These are phyloP conservation scores for Tortrix viridana DNA, from an alignment of 2,888 invertebrate genomes.

Conservation along the genomic window DNA sequence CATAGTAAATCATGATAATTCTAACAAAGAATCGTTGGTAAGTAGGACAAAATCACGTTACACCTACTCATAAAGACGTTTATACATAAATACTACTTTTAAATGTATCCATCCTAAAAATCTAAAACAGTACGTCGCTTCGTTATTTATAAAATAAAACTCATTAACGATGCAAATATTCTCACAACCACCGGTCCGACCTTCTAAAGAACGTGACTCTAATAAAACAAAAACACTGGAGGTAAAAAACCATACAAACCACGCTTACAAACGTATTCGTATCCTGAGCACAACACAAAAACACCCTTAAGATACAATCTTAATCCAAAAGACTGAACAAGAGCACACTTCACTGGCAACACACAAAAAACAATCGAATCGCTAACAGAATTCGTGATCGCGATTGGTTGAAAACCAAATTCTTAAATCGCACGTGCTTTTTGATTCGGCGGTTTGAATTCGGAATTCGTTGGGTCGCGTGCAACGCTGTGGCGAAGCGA, in stretches of 20 bases:
- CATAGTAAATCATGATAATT: not conserved
- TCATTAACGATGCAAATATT: constrained; percentile 37
- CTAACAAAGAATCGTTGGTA: not conserved
- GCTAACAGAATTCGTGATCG: constrained; percentile 22
- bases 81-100: not conserved
- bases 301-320: constrained; percentile 52
- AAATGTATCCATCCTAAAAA: not conserved
- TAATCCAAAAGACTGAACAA: constrained; percentile 52
- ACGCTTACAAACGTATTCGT: constrained; percentile 24
- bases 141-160: constrained; percentile 24
- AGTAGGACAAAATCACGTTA: no score
- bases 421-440: constrained; percentile 25
- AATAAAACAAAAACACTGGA: constrained; percentile 42
- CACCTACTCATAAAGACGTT: not conserved
- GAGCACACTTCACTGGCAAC: constrained; percentile 47
- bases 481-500: constrained; percentile 48
- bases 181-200: constrained; percentile 54
- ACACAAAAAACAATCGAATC: constrained; percentile 11
- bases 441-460: constrained; percentile 32
- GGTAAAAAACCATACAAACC: constrained; percentile 41
- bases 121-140: not conserved
- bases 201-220: constrained; percentile 38
- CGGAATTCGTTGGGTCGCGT: constrained; percentile 45
- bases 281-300: constrained; percentile 41
- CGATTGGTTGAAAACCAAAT: constrained; percentile 24